Conservation (phyloP, 1,140 invertebrate genomes). For the Globodera rostochiensis region DNA sequence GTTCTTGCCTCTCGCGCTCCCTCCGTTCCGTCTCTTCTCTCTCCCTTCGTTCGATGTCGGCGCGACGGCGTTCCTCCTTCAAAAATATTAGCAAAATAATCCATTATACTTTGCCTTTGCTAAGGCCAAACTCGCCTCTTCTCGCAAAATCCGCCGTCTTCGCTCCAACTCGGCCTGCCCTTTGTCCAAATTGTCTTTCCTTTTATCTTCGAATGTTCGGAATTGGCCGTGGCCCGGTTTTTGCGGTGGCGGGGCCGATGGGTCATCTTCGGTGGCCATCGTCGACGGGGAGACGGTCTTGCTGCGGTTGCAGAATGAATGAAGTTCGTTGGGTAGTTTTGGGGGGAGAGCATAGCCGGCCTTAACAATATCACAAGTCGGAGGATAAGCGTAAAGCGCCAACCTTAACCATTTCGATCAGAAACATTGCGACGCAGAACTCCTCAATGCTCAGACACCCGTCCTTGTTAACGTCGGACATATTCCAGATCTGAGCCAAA, state of each 20-base stretch:
- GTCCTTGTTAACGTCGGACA: constrained; percentile 64
- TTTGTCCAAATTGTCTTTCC: constrained; percentile 95
- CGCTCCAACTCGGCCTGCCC: constrained; percentile 94
- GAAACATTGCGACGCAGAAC: constrained; percentile 63
- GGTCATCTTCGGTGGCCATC: constrained; percentile 32
- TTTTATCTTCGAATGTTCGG: constrained; percentile 89
- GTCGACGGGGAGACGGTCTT: constrained; percentile 51
- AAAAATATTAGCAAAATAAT: background rate
- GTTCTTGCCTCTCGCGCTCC: constrained; percentile 85
- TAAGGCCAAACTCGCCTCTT: constrained; percentile 68
- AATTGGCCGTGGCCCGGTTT: constrained; percentile 47
- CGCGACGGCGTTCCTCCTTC: constrained; percentile 67
- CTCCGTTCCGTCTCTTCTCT: constrained; percentile 83
- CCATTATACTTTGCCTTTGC: background rate
- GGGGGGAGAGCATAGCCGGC: constrained; percentile 55
- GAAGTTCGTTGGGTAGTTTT: constrained; percentile 54
- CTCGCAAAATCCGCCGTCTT: constrained; percentile 79
- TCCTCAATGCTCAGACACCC: constrained; percentile 61
- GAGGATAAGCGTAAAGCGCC: background rate
- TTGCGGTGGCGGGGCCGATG: constrained; percentile 55
- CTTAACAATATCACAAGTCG: constrained; percentile 37
- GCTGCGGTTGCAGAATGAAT: constrained; percentile 39
- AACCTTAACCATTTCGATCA: constrained; percentile 64
- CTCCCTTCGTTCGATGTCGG: constrained; percentile 72
- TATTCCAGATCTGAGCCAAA: constrained; percentile 89